A percentile compares a stretch with the other conserved stretches of the same genome.
These are phyloP conservation scores for Ceuthmochares aereus DNA, from an alignment of 2,113 vertebrate species.

Conservation along the genomic window DNA sequence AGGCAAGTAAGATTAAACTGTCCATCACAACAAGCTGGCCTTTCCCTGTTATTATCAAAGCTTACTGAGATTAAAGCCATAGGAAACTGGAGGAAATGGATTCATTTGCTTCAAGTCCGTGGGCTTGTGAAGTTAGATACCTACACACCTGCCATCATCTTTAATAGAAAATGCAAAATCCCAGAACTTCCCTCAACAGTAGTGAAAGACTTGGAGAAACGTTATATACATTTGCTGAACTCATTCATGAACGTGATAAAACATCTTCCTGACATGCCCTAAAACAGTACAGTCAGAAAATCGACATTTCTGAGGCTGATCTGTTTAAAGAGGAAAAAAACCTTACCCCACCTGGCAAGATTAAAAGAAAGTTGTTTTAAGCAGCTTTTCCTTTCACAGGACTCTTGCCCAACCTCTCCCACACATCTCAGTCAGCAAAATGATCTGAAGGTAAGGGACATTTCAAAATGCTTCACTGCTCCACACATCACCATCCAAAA, in stretches of 20 bases:
- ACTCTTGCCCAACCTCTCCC: neutral
- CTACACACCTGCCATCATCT: neutral
- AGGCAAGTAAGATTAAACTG: slow-evolving; percentile 71
- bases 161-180: neutral
- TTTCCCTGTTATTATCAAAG: neutral
- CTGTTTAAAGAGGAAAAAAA: neutral
- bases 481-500: neutral
- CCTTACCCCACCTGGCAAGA: neutral
- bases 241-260: neutral
- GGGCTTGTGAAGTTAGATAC: neutral
- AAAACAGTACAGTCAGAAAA: neutral
- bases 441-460: neutral
- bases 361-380: neutral
- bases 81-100: neutral
- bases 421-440: neutral
- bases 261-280: neutral
- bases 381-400: neutral
- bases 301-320: neutral
- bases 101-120: neutral
- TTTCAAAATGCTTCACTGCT: neutral
- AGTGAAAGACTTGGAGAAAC: neutral
- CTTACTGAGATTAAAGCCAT: slow-evolving; percentile 5
- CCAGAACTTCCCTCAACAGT: neutral
- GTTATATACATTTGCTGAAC: neutral
- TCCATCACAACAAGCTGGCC: slow-evolving; percentile 52